phyloP scores from a whole-genome alignment of 2,888 invertebrate genomes.

The Eristalis arbustorum region DNA sequence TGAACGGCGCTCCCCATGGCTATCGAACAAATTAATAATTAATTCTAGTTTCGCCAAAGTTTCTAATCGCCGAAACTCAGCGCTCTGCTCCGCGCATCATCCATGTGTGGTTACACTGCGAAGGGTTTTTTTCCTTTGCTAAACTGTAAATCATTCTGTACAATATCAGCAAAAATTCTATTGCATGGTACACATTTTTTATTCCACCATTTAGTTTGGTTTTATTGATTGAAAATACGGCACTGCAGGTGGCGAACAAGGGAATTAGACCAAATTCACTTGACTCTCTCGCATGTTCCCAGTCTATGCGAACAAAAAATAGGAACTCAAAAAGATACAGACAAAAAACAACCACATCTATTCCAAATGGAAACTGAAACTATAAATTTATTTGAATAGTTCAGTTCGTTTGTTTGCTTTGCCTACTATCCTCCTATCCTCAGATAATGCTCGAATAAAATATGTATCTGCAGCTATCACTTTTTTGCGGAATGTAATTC shows the following conservation, averaged over 20 bases:
- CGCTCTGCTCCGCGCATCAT: background rate
- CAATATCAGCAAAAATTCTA: conserved; percentile 4
- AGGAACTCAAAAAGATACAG: background rate
- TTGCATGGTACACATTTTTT: background rate
- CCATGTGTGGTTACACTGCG: conserved; percentile 23
- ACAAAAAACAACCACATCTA: background rate
- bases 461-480: conserved; percentile 9
- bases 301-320: background rate
- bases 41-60: background rate
- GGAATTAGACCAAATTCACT: conserved; percentile 53
- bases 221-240: conserved; percentile 16
- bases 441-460: conserved; percentile 39
- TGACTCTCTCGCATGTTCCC: conserved; percentile 1
- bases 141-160: conserved; percentile 5
- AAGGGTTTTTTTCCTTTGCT: background rate
- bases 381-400: conserved; percentile 37
- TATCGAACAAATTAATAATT: background rate
- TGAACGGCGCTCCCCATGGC: background rate
- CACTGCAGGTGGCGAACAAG: conserved; percentile 45
- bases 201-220: conserved; percentile 7
- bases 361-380: conserved; percentile 32
- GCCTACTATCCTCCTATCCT: background rate
- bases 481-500: conserved; percentile 13
- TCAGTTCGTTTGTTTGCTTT: conserved; percentile 13
- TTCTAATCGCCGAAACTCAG: background rate